These are phyloP conservation scores for Pteronotus mesoamericanus DNA, from an alignment of 2,797 vertebrate species.

Conservation along the genomic window DNA sequence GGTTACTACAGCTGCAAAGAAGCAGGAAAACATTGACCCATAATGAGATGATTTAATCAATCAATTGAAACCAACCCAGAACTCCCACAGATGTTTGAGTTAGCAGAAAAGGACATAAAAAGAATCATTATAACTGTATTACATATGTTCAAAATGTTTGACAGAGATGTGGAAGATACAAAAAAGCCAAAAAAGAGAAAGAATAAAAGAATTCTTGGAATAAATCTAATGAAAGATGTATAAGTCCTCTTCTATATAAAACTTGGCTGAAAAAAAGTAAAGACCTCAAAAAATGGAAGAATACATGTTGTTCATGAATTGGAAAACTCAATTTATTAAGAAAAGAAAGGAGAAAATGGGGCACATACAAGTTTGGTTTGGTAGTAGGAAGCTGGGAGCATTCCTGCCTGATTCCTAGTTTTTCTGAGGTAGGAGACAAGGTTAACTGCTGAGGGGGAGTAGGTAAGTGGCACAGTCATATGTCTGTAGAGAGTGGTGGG, in stretches of 20 bases:
- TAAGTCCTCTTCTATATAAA: not conserved
- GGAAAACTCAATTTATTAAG: not conserved
- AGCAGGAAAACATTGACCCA: not conserved
- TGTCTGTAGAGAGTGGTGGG: not conserved
- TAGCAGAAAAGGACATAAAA: not conserved
- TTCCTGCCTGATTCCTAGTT: not conserved
- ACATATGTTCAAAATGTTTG: constrained; percentile 8
- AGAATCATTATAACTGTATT: not conserved
- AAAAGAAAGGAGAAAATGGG: not conserved
- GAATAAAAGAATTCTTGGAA: not conserved
- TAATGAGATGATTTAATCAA: not conserved
- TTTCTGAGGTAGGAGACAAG: not conserved
- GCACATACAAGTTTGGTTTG: not conserved
- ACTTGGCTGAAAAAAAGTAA: not conserved
- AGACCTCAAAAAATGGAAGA: not conserved
- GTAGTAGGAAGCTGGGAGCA: not conserved
- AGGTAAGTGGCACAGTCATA: not conserved
- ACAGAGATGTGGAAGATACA: not conserved
- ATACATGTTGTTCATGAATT: not conserved
- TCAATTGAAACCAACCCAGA: not conserved
- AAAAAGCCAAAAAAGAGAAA: not conserved
- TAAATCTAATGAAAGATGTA: not conserved
- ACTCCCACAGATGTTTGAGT: not conserved
- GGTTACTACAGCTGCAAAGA: not conserved
- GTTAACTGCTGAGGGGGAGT: not conserved